Percentiles rank a stretch among this genome's conserved stretches.
Evolutionary conservation across 2,797 vertebrate genomes (phyloP).

Genomic region (Melanogrammus aeglefinus): DNA sequence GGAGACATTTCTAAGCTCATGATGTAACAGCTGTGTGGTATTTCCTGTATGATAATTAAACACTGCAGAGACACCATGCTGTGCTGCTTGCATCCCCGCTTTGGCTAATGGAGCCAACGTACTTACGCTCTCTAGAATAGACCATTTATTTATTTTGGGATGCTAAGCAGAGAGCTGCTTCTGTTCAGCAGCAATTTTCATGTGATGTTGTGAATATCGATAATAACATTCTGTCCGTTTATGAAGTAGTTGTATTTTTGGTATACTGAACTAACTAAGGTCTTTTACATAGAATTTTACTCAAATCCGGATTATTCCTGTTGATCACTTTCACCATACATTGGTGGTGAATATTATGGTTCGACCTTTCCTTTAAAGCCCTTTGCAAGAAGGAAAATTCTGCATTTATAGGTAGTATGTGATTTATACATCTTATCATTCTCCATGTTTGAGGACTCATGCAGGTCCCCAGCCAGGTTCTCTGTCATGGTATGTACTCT

Average conservation of each 20-base stretch:
- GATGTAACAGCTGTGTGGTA: not conserved
- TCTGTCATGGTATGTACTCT: not conserved
- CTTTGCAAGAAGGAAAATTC: not conserved
- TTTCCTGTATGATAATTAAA: slow-evolving; percentile 6
- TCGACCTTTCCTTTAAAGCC: no score
- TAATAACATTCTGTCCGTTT: not conserved
- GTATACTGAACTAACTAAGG: not conserved
- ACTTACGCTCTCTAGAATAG: slow-evolving; percentile 7
- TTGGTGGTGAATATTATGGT: no score
- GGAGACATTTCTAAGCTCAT: not conserved
- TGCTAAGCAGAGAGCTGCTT: not conserved
- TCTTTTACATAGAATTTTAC: no score
- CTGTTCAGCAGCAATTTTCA: not conserved
- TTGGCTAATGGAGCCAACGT: not conserved
- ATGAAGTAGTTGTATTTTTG: not conserved
- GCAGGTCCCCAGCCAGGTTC: not conserved
- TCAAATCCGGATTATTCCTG: no score
- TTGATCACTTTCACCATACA: no score
- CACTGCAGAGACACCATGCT: slow-evolving; percentile 19
- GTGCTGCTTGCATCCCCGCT: slow-evolving; percentile 20
- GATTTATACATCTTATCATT: not conserved
- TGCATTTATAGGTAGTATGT: no score
- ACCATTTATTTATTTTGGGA: not conserved
- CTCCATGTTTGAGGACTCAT: not conserved
- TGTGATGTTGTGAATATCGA: not conserved